Conservation (phyloP, 1,140 invertebrate species). For the Wasmannia auropunctata region DNA sequence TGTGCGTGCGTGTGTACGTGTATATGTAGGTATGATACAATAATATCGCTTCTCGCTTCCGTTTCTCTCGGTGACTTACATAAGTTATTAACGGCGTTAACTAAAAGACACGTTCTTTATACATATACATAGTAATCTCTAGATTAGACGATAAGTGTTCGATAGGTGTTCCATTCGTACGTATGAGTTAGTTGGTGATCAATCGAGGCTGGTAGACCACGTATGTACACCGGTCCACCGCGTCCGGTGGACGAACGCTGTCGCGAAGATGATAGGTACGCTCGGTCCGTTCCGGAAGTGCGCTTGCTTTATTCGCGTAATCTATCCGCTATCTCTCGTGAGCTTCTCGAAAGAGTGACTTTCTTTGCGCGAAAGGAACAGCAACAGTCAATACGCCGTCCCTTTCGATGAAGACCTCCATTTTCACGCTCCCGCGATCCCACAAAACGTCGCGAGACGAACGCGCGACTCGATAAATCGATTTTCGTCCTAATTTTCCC, state of each 20-base stretch:
- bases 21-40: neutral
- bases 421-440: neutral
- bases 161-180: neutral
- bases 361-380: neutral
- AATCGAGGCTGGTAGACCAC: too few relatives aligned
- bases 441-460: neutral
- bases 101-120: conserved; percentile 50
- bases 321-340: neutral
- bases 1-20: neutral
- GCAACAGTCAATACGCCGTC: neutral
- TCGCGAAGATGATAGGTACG: neutral
- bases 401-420: neutral
- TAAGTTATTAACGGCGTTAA: conserved; percentile 37
- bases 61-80: conserved; percentile 20
- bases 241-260: neutral
- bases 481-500: neutral
- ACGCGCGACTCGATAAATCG: neutral
- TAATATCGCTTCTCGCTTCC: conserved; percentile 4
- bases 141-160: conserved; percentile 39
- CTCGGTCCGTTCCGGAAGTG: neutral
- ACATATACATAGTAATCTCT: conserved; percentile 41
- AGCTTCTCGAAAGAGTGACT: neutral
- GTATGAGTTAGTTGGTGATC: neutral
- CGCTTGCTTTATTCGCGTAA: neutral
- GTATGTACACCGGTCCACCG: neutral